phyloP scores from a whole-genome alignment of 1,140 invertebrate species.

The Drosophila athabasca region DNA sequence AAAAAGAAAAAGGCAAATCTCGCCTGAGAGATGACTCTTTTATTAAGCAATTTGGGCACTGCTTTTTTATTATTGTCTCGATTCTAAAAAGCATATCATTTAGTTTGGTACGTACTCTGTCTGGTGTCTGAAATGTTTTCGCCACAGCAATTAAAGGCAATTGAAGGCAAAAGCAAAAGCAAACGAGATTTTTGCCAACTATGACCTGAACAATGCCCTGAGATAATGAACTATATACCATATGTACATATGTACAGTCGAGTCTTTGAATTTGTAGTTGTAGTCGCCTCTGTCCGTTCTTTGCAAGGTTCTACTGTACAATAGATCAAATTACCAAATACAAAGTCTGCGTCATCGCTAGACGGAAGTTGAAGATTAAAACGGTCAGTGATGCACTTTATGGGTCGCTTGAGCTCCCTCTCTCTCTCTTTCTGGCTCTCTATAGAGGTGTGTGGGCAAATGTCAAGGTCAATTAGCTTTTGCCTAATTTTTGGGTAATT shows the following conservation, averaged over 20 bases:
- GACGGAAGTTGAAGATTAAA: constrained; percentile 72
- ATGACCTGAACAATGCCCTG: constrained; percentile 32
- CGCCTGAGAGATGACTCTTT: too few species aligned
- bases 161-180: constrained; percentile 42
- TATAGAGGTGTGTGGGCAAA: constrained; percentile 28
- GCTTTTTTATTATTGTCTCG: too few species aligned
- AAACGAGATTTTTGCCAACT: constrained; percentile 32
- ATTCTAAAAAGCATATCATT: neutral
- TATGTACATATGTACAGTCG: constrained; percentile 2
- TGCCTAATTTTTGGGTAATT: constrained; percentile 62
- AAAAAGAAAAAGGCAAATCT: too few species aligned
- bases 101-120: neutral
- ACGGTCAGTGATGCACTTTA: constrained; percentile 64
- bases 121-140: constrained; percentile 12
- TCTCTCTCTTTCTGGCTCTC: too few species aligned
- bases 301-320: constrained; percentile 1
- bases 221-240: constrained; percentile 56
- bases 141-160: constrained; percentile 59
- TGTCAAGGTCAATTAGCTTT: constrained; percentile 71
- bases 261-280: too few species aligned
- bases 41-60: neutral
- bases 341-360: constrained; percentile 40
- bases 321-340: neutral
- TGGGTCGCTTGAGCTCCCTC: constrained; percentile 42
- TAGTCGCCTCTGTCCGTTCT: neutral